Evolutionary conservation across 2,888 invertebrate species (phyloP), one percentile per base, ranked within the genome.

Genomic region (Molorchus minor): DNA sequence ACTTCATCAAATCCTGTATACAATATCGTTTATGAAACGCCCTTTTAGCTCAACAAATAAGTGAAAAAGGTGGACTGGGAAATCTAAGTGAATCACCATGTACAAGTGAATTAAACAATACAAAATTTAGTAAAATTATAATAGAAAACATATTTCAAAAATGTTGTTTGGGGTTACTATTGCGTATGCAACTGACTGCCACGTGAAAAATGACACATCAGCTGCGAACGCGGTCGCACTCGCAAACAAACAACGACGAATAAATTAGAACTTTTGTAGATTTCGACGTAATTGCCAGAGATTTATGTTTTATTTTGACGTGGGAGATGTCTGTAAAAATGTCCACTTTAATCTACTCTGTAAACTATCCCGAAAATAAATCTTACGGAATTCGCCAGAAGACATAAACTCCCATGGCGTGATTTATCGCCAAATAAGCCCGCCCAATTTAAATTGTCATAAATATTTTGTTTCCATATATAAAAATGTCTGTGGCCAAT

Each of bases 161-260:
- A n/a, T n/a, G n/a, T n/a, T n/a, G n/a, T n/a, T n/a, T n/a, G n/a
- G n/a, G n/a, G n/a, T n/a, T n/a, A n/a, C n/a, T n/a, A n/a, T n/a
- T n/a, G n/a, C n/a, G n/a, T n/a, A n/a, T n/a, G n/a, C 66, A 69
- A 70, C 68, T 69, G 71, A 71, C 68, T 71, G 70, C 68, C 71
- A 67, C 58, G 69, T 72, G 75, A 75, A 75, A 75, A 75, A 75
- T 74, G 68, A 59, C 70, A 44, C 72, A 74, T 74, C 75, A 76
- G 74, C 75, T 75, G 74, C 71, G 68, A 64, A 54, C 44, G 47
- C 49, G 41, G 35, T 29, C 49, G 56, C 60, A 62, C 63, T 64
- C 63, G 57, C 64, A 67, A 68, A 69, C n/a, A n/a, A 71, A 71
- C 71, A 69, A 72, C 71, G 69, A 68, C 69, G 65, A 65, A 73